Evolutionary conservation across 30 jellyfish, hydroid and myxozoan species (phyloP), one percentile per base, ranked within the genome.

Genomic region (Turritopsis dohrnii): DNA sequence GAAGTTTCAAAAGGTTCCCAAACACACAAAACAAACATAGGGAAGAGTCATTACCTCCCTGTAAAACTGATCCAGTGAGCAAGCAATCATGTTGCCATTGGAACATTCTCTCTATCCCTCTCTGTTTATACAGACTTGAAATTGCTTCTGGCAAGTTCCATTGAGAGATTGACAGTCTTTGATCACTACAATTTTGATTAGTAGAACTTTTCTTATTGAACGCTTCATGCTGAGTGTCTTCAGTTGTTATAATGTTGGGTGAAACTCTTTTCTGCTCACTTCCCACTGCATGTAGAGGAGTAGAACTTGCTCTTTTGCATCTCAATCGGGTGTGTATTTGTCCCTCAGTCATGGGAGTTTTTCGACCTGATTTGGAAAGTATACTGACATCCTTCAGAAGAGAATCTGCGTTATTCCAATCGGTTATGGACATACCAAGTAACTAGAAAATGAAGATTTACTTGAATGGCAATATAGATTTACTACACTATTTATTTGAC

Each of bases 31-130:
- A 69, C 77, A 69, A 16, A 9, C 29, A 66, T 7, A 74, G 22
- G 54, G 16, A 25, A 9, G 66, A 74, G 18, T 25, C 54, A 74
- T 23, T 84, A 88, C 98, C 98, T 72, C 98, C 98, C 3, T 52
- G 71, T 66, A 93, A 79, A 18, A 90, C 98, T 16, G 79, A 76
- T 17, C 96, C 98, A 28, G 96, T 88, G 81, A 88, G 53, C 74
- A 93, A 71, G 72, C 98, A 93, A 53, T 93, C 96, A 53, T 80
- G 79, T 74, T 93, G 98, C 98, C 98, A 93, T 7, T 41, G 87
- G 86, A 93, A 93, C 85, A 93, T 88, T 69, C 84, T 79, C 8
- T 65, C 65, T n/a, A 93, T 93, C 0, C 98, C 98, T 54, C 79
- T 86, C 25, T 72, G 31, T 72, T 81, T 85, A 83, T 93, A 93